phyloP scores from a whole-genome alignment of 2,113 vertebrate genomes.

The Megaceryle maxima region DNA sequence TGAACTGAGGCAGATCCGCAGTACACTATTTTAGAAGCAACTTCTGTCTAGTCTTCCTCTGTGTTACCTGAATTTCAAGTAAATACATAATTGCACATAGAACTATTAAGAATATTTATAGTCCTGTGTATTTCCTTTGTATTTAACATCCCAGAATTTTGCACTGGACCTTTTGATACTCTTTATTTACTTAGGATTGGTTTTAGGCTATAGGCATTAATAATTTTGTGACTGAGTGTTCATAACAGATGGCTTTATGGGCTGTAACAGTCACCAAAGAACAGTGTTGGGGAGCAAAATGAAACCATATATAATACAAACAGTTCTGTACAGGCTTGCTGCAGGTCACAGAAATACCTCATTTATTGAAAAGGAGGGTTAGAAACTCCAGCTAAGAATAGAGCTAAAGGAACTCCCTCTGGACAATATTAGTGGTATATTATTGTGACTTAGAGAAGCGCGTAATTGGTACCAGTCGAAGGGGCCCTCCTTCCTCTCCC shows the following conservation, averaged over 20 bases:
- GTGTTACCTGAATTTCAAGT: slow-evolving; percentile 15
- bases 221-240: slow-evolving; percentile 55
- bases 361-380: slow-evolving; percentile 25
- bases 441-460: not conserved
- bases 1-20: not conserved
- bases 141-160: slow-evolving; percentile 45
- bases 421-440: not conserved
- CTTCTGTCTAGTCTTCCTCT: slow-evolving; percentile 3
- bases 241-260: slow-evolving; percentile 63
- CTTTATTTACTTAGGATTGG: slow-evolving; percentile 60
- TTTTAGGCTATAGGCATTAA: slow-evolving; percentile 58
- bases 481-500: not conserved
- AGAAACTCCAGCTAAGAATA: slow-evolving; percentile 14
- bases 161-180: slow-evolving; percentile 53
- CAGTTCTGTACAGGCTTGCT: slow-evolving; percentile 36
- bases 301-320: slow-evolving; percentile 51
- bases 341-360: slow-evolving; percentile 32
- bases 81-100: slow-evolving; percentile 23
- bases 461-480: not conserved
- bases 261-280: slow-evolving; percentile 53
- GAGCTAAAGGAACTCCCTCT: slow-evolving; percentile 1
- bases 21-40: not conserved
- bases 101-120: slow-evolving; percentile 51
- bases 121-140: slow-evolving; percentile 25
- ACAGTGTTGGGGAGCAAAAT: slow-evolving; percentile 38